Percentiles rank a stretch among this genome's conserved stretches.
phyloP scores from a whole-genome alignment of 2,888 invertebrate genomes.

The Patella depressa region DNA sequence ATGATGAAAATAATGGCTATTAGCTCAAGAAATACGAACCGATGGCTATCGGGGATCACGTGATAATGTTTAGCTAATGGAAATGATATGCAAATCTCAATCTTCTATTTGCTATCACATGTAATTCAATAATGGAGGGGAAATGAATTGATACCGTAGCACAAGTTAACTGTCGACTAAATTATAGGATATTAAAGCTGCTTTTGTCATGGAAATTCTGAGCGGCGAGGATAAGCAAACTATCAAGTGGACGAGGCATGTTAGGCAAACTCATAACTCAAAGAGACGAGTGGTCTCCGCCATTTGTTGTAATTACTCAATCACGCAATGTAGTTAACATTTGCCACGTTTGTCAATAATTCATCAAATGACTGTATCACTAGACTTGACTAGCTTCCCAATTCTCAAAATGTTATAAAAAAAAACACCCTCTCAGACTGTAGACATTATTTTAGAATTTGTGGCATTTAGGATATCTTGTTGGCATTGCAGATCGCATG shows the following conservation, averaged over 20 bases:
- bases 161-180: slow-evolving; percentile 10
- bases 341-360: slow-evolving; percentile 20
- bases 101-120: slow-evolving; percentile 7
- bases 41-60: too few species aligned
- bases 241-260: too few species aligned
- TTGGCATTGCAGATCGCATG: too few species aligned
- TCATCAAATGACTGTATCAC: slow-evolving; percentile 18
- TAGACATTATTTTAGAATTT: too few species aligned
- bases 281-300: not conserved
- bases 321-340: slow-evolving; percentile 21
- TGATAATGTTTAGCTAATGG: not conserved
- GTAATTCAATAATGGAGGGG: slow-evolving; percentile 5
- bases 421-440: too few species aligned
- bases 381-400: slow-evolving; percentile 17
- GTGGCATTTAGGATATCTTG: too few species aligned
- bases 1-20: too few species aligned
- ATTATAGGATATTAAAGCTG: not conserved
- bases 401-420: not conserved
- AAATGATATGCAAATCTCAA: slow-evolving; percentile 2
- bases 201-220: too few species aligned
- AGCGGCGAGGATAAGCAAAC: too few species aligned
- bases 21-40: too few species aligned
- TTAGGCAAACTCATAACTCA: not conserved
- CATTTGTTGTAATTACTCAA: slow-evolving; percentile 11
- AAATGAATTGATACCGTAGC: slow-evolving; percentile 2